Evolutionary conservation across 2,113 vertebrate genomes (phyloP), one percentile per base, ranked within the genome.

Genomic region (Pimephales promelas): DNA sequence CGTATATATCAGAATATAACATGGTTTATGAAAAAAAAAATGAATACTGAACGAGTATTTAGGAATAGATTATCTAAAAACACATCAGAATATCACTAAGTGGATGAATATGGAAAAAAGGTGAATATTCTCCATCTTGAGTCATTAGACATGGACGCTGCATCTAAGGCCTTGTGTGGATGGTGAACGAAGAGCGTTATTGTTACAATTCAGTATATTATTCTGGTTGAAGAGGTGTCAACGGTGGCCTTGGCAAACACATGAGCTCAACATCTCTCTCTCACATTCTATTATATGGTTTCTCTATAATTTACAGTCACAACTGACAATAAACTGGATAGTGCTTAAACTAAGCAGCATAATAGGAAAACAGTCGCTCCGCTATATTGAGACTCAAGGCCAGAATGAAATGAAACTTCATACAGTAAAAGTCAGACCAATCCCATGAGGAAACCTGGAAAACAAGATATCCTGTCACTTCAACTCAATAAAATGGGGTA

Each of bases 331-430:
- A 70, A 54, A 81, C 26, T 24, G 20, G 64, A n/a, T 81, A 68
- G 43, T 66, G 79, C 62, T 68, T 68, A 66, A 81, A 81, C 78
- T 64, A 66, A 66, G 61, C 43, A 66, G 66, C 24, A 13, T 79
- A 66, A 66, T 79, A 79, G 49, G 49, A 78, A 45, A 79, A 64
- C 77, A 34, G 59, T 66, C 5, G 3, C 20, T 79, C 40, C 49
- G 43, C 43, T 79, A 61, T 64, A 79, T 10, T 8, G 1, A 31
- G 78, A 62, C 26, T 49, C 59, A 79, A 79, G 78, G 59, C 59
- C 43, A 79, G 43, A 64, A 43, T 80, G 90, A 80, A 86, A 84
- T 89, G 83, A 87, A 91, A 88, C 85, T 90, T 91, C 85, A 92
- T 88, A 89, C 86, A 82, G 88, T 88, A 85, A 86, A 66, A 16